phyloP scores from a whole-genome alignment of 2,888 invertebrate genomes.

The Branchinecta sandiegonensis region DNA sequence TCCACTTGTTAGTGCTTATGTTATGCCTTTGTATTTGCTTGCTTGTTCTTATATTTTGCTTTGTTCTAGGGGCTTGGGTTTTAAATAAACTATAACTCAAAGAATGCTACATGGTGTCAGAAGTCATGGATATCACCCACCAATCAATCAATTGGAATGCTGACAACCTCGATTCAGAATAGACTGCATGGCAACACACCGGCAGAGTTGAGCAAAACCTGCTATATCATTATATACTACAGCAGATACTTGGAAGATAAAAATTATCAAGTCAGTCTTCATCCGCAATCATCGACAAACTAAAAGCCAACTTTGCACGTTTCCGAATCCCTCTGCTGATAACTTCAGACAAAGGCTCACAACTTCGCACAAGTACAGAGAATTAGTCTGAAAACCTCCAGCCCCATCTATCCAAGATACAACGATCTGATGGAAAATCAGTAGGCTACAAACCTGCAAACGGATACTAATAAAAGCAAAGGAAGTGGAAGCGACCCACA shows the following conservation, averaged over 20 bases:
- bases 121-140: too few species aligned
- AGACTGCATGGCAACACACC: not conserved
- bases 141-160: too few species aligned
- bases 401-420: not conserved
- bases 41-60: not conserved
- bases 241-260: not conserved
- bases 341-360: not conserved
- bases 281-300: slow-evolving; percentile 6
- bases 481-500: not conserved
- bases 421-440: not conserved
- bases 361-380: not conserved
- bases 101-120: too few species aligned
- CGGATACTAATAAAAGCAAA: not conserved
- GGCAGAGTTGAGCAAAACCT: not conserved
- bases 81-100: too few species aligned
- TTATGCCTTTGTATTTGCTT: not conserved
- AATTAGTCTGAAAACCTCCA: not conserved
- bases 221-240: not conserved
- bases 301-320: not conserved
- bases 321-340: not conserved
- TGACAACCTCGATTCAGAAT: not conserved
- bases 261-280: not conserved
- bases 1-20: not conserved
- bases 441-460: not conserved
- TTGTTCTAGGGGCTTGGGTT: not conserved